Evolutionary conservation across 1,140 invertebrate species (phyloP).

Genomic region (Mya arenaria): DNA sequence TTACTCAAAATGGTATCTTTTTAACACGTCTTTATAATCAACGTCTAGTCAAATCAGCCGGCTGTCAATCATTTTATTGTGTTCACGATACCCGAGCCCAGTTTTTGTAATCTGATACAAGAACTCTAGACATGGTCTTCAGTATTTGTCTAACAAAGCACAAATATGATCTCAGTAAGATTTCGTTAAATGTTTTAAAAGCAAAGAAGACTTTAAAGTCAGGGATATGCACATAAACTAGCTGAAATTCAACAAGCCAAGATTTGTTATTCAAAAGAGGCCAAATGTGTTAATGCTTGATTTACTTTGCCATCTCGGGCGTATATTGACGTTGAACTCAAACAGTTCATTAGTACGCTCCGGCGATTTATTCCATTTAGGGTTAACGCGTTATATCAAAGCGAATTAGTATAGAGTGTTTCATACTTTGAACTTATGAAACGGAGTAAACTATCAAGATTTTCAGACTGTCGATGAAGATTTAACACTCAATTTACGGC

Average conservation of each 20-base stretch:
- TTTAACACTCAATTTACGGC: conserved; percentile 51
- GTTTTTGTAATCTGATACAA: conserved; percentile 35
- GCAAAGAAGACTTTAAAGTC: background rate
- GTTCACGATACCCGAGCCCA: background rate
- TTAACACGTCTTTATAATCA: conserved; percentile 44
- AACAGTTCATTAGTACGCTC: conserved; percentile 44
- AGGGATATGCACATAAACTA: background rate
- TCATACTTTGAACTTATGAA: conserved; percentile 1
- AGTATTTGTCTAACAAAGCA: conserved; percentile 52
- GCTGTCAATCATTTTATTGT: conserved; percentile 49
- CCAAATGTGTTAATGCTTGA: conserved; percentile 36
- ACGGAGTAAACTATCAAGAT: conserved; percentile 6
- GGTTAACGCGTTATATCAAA: conserved; percentile 26
- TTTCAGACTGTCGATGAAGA: conserved; percentile 9
- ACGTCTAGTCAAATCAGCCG: conserved; percentile 19
- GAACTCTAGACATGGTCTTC: conserved; percentile 15
- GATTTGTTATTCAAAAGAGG: conserved; percentile 36
- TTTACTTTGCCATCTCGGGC: background rate
- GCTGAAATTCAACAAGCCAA: background rate
- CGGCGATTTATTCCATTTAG: conserved; percentile 4
- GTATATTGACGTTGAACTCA: conserved; percentile 9
- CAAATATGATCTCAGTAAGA: conserved; percentile 40
- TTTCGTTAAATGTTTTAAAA: conserved; percentile 43
- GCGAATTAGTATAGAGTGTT: conserved; percentile 42
- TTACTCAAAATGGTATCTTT: conserved; percentile 38